Evolutionary conservation across 2,888 invertebrate species (phyloP), one percentile per base, ranked within the genome.

Genomic region (Chrysomela aeneicollis): DNA sequence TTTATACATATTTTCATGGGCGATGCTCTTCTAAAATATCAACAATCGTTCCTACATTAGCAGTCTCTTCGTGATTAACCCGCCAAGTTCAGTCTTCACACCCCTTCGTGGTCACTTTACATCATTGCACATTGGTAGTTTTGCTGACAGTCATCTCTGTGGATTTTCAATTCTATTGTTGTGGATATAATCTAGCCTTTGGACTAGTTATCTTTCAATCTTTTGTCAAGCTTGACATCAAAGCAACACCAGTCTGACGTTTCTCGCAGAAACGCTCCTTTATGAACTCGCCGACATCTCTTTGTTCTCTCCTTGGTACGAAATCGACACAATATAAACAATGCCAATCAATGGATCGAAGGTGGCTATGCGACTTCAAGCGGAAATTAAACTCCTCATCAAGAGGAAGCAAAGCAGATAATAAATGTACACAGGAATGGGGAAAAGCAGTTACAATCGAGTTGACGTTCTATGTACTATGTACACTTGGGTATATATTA

Each of bases 371-470:
- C 65, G 68, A 69, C 71, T 42, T 64, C 64, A 63, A 64, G 70
- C 73, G 74, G 74, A 74, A 74, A 75, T 74, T 75, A 74, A 71
- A 71, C 69, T 63, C 61, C 71, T 70, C 71, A 71, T 75, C 71
- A 73, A 67, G 72, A 70, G 74, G 73, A 74, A 74, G 70, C 70
- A 65, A 52, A 63, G 52, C 61, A 32, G 64, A 66, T 59, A 57
- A 57, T 57, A 37, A 17, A 37, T 15, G 37, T 42, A 15, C 6
- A n/a, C 15, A 3, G 42, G 42, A 42, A 8, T 15, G 42, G 42
- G 15, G 12, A 12, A 42, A 12, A 42, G 6, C 42, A 12, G n/a
- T 35, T 6, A 8, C 42, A 15, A 42, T 42, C 15, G 15, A 42
- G 3, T 42, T 42, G 42, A 15, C 15, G 42, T 42, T n/a, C 32